Evolutionary conservation across 2,113 vertebrate genomes (phyloP), one percentile per base, ranked within the genome.

Genomic region (Seriola aureovittata): DNA sequence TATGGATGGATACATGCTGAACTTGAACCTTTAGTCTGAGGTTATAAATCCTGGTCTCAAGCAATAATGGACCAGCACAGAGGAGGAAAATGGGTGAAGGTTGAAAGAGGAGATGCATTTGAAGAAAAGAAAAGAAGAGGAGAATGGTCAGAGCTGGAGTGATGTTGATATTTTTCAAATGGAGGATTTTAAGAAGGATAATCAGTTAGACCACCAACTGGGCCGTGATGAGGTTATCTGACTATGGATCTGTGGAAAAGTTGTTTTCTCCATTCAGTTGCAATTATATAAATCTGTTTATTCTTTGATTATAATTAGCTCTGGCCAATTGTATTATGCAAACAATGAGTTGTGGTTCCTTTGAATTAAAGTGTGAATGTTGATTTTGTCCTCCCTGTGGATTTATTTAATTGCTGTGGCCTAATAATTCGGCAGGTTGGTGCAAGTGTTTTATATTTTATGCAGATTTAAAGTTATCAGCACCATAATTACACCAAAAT

Each of bases 351-450:
- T 46, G 7, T 44, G 58, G 76, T 25, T 58, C 71, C 29, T 68
- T 69, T 73, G 68, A 68, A 42, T 57, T 17, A 63, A 6, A 55
- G 21, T 25, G 55, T 74, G 66, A 5, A 12, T 64, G 64, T 84
- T 80, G 65, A 58, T 50, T 42, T 44, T 19, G 7, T n/a, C 25
- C 63, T 64, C 70, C 36, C 42, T 67, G 68, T 84, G 75, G 62
- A 55, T 55, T 68, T 16, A 36, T 73, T 67, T 69, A 34, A 74
- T 75, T 58, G 40, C 42, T 36, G 17, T 21, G 36, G 50, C 57
- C n/a, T 50, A 11, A 34, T 65, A 59, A 59, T 34, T 13, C 57
- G 57, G n/a, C n/a, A n/a, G 52, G 42, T 25, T 42, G 8, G 40
- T 66, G 67, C 23, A 77, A 50, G 57, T 50, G 40, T 58, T 75